Percentiles rank a stretch among this genome's conserved stretches.
Conservation (phyloP, 2,888 invertebrate genomes). For the Achlya flavicornis region DNA sequence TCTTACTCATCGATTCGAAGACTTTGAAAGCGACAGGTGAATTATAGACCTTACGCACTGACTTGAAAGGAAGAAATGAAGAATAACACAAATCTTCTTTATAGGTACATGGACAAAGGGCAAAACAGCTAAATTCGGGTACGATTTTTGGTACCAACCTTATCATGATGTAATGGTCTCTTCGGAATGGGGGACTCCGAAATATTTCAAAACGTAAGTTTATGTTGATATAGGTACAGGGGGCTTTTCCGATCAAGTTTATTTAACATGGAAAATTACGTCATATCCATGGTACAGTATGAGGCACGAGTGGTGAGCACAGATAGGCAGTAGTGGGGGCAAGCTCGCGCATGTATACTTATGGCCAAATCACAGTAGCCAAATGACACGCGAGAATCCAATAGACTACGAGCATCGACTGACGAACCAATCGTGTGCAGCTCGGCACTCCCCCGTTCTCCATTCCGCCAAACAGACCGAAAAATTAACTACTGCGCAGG, state of each 20-base stretch:
- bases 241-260: neutral
- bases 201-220: conserved; percentile 87
- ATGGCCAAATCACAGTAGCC: too few species aligned
- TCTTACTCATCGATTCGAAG: conserved; percentile 92
- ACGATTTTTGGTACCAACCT: conserved; percentile 99
- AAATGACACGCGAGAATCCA: too few species aligned
- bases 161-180: conserved; percentile 95
- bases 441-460: too few species aligned
- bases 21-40: conserved; percentile 89
- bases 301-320: too few species aligned
- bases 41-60: conserved; percentile 34
- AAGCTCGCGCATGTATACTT: too few species aligned
- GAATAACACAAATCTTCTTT: conserved; percentile 20
- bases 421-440: too few species aligned
- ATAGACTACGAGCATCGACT: too few species aligned
- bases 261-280: neutral
- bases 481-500: too few species aligned
- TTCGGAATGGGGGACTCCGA: conserved; percentile 96
- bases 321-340: too few species aligned
- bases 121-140: conserved; percentile 89
- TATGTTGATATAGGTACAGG: conserved; percentile 44
- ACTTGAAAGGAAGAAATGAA: conserved; percentile 24
- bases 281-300: too few species aligned
- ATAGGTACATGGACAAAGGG: conserved; percentile 91
- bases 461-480: too few species aligned